Base-by-base conservation (phyloP, 2,797 vertebrate species). In the Bovichtus variegatus region DNA sequence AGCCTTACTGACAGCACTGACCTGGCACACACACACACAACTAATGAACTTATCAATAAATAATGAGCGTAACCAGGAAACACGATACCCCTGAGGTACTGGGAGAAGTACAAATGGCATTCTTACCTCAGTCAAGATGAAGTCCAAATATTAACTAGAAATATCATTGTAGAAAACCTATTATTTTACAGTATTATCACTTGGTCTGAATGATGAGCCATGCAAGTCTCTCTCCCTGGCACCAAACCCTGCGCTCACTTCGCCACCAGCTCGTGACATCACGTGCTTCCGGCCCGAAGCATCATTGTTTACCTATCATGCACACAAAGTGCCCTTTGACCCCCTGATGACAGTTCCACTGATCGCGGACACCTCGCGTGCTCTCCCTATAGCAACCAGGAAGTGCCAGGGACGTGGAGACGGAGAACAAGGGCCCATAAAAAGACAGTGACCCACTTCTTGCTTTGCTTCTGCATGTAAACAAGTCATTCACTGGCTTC, bases 211-310 rank as follows among this genome's bases (percentile, higher is more conserved):
- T 58, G 75, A 55, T 65, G 46, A 67, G 31, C 55, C 62, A 62
- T 40, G 27, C 55, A 76, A 78, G 53, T 46, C 43, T 59, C 80
- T 55, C 57, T 67, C 76, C 51, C 79, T 85, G 81, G 63, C 76
- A 90, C 78, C 60, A 60, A 70, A 79, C 54, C 67, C 63, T 21
- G 29, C 54, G 2, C 74, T 71, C 72, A 44, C 81, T 87, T 86
- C 87, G 41, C 89, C 84, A 92, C 92, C 92, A 93, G 92, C 69
- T 91, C 2, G 65, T 92, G 89, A 91, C 88, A 91, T 94, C 87
- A 79, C 61, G 84, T 64, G 63, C 80, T 88, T 84, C 88, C 63
- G 44, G 65, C 60, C 77, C 9, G 72, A 73, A 15, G 44, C 62
- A 51, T 75, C 49, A 38, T 78, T 87, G 81, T 90, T 86, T 74